phyloP scores from a whole-genome alignment of 2,113 vertebrate genomes.

The Corydoras sp. region DNA sequence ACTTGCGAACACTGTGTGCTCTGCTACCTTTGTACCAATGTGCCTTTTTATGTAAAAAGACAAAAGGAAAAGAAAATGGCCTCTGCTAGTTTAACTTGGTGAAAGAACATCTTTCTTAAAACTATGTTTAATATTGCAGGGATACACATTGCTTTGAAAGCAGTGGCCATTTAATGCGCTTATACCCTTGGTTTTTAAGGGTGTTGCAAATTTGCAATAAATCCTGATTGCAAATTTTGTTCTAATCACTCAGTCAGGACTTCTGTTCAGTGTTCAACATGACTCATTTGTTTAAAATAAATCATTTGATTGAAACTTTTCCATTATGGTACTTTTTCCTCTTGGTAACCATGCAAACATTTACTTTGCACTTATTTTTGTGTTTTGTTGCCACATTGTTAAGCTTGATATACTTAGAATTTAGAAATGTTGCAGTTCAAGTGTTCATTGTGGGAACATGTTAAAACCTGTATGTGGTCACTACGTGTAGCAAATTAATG shows the following conservation, averaged over 20 bases:
- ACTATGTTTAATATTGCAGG: conserved; percentile 48
- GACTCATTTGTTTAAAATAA: conserved; percentile 67
- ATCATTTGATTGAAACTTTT: conserved; percentile 65
- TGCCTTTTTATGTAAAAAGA: conserved; percentile 64
- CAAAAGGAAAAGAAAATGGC: conserved; percentile 51
- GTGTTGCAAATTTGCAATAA: conserved; percentile 64
- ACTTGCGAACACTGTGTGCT: conserved; percentile 52
- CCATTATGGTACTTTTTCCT: conserved; percentile 38
- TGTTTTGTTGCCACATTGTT: not conserved
- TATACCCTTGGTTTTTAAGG: conserved; percentile 24
- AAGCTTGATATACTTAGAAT: too few species aligned
- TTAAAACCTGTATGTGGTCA: too few species aligned
- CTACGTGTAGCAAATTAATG: too few species aligned
- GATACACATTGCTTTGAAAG: conserved; percentile 60
- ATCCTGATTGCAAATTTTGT: conserved; percentile 55
- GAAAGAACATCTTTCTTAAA: conserved; percentile 41
- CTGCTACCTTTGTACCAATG: conserved; percentile 63
- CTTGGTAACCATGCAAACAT: not conserved
- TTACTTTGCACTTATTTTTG: not conserved
- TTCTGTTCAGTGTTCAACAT: conserved; percentile 70
- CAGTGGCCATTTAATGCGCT: conserved; percentile 36
- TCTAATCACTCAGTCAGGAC: conserved; percentile 55
- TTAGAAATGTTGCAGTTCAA: too few species aligned
- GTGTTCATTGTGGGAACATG: too few species aligned
- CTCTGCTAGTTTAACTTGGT: conserved; percentile 44